Evolutionary conservation across 2,888 invertebrate genomes (phyloP).

Genomic region (Thecophora atra): DNA sequence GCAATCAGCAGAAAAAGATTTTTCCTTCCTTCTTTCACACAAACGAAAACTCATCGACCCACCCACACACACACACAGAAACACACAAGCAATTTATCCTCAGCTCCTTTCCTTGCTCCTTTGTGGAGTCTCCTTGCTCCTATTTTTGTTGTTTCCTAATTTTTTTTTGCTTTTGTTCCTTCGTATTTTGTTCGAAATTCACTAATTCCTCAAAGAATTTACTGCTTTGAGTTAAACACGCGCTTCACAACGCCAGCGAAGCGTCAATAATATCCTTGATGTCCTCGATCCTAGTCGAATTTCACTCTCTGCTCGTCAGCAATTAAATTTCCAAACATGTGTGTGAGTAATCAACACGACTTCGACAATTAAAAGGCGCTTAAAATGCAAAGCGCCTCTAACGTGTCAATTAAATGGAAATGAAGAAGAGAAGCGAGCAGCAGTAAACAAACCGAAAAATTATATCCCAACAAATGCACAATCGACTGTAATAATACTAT

Average conservation of each 20-base stretch:
- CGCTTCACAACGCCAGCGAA: slow-evolving; percentile 22
- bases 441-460: background rate
- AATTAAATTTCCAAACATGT: background rate
- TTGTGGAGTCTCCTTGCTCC: background rate
- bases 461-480: background rate
- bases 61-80: background rate
- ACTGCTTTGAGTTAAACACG: slow-evolving; percentile 32
- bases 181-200: slow-evolving; percentile 22
- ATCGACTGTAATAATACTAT: background rate
- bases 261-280: slow-evolving; percentile 37
- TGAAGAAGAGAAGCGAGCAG: background rate
- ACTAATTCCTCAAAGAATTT: slow-evolving; percentile 29
- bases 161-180: background rate
- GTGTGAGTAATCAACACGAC: background rate
- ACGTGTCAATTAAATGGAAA: background rate
- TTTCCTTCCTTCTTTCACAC: background rate
- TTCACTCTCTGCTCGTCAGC: background rate
- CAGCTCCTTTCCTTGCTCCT: slow-evolving; percentile 6
- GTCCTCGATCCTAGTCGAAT: slow-evolving; percentile 14
- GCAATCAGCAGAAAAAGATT: background rate
- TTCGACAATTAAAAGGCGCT: slow-evolving; percentile 14
- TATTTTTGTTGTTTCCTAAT: background rate
- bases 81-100: background rate
- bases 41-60: too few species aligned
- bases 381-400: slow-evolving; percentile 5